Evolutionary conservation across 2,888 invertebrate species (phyloP).

Genomic region (Entomobrya multifasciata): DNA sequence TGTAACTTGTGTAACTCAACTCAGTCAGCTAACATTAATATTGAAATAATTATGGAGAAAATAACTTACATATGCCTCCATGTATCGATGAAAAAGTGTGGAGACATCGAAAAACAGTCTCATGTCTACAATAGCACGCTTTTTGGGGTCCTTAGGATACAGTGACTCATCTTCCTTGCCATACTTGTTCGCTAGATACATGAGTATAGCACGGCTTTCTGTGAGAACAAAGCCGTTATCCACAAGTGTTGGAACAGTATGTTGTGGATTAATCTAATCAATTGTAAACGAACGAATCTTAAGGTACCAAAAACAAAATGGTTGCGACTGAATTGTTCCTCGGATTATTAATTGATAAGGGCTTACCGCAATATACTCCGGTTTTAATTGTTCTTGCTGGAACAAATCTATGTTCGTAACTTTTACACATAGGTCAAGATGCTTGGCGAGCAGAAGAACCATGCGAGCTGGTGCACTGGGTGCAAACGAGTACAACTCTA

Average conservation of each 20-base stretch:
- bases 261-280: conserved; percentile 63
- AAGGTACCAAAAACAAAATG: too few relatives aligned
- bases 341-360: not conserved
- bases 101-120: conserved; percentile 90
- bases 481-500: conserved; percentile 86
- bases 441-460: conserved; percentile 85
- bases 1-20: too few relatives aligned
- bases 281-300: too few relatives aligned
- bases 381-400: conserved; percentile 85
- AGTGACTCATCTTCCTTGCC: conserved; percentile 89
- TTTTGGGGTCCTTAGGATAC: conserved; percentile 89
- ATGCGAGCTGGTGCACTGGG: conserved; percentile 86
- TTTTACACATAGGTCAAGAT: conserved; percentile 86
- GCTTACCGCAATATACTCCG: conserved; percentile 85
- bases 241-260: conserved; percentile 60
- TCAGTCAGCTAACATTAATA: too few relatives aligned
- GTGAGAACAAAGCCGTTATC: conserved; percentile 83
- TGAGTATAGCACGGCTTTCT: conserved; percentile 92
- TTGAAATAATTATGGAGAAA: too few relatives aligned
- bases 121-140: conserved; percentile 89
- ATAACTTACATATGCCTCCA: conserved; percentile 87
- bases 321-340: too few relatives aligned
- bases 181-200: conserved; percentile 90
- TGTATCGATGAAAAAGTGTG: conserved; percentile 87
- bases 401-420: conserved; percentile 85